These are phyloP conservation scores for Asobara japonica DNA, from an alignment of 1,140 invertebrate genomes.

Conservation along the genomic window DNA sequence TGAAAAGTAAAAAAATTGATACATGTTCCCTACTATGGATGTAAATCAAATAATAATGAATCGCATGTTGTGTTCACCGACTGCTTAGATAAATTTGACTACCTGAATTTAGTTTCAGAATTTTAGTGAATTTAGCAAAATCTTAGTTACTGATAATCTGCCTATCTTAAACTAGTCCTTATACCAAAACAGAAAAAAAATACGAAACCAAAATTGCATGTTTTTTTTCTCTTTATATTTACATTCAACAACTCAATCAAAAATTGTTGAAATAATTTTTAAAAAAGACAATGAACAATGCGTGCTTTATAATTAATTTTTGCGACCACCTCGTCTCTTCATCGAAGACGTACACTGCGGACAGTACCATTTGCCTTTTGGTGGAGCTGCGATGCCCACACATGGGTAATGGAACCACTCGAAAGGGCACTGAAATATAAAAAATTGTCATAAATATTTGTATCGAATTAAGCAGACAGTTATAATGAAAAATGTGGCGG, in stretches of 20 bases:
- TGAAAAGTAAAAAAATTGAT: no score
- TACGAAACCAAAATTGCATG: neutral
- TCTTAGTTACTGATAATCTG: no score
- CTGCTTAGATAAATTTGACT: no score
- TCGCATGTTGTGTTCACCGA: no score
- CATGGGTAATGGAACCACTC: conserved; percentile 99
- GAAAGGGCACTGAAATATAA: conserved; percentile 84
- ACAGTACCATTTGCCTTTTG: conserved; percentile 99
- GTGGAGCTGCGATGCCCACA: conserved; percentile 93
- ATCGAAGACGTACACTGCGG: conserved; percentile 92
- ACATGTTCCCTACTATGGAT: no score
- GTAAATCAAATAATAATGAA: no score
- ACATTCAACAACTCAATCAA: neutral
- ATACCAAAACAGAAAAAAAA: neutral
- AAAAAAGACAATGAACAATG: conserved; percentile 18
- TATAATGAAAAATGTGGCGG: no score
- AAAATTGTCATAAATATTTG: conserved; percentile 27
- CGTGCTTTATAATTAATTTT: conserved; percentile 68
- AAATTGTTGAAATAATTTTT: neutral
- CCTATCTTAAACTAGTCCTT: neutral
- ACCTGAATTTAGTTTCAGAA: neutral
- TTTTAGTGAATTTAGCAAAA: neutral
- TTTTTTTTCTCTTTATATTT: neutral
- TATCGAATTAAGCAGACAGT: no score
- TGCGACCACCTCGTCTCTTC: conserved; percentile 82